A percentile compares a stretch with the other conserved stretches of the same genome.
phyloP scores from a whole-genome alignment of 2,113 vertebrate species.

The Chelonoidis abingdonii region DNA sequence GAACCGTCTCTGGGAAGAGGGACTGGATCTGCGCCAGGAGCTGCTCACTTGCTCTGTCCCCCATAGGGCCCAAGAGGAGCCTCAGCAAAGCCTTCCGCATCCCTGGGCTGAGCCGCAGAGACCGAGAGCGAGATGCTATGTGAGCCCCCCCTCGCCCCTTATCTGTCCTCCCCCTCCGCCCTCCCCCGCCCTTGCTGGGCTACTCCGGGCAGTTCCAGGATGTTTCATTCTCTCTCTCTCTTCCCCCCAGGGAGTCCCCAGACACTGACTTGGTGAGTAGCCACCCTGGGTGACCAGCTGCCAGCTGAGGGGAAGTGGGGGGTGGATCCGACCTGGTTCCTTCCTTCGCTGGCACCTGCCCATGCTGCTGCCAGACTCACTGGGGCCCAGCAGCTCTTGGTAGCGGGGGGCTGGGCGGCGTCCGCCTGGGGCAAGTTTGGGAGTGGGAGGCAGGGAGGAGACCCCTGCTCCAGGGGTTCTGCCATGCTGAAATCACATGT shows the following conservation, averaged over 20 bases:
- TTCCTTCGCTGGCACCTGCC: not conserved
- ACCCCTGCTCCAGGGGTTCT: not conserved
- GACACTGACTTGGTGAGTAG: constrained; percentile 77
- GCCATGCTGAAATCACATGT: not conserved
- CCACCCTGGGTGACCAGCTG: not conserved
- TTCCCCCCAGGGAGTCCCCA: constrained; percentile 69
- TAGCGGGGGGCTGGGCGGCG: not conserved
- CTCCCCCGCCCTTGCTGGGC: accelerated
- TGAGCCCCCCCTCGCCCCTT: constrained; percentile 60
- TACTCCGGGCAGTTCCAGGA: accelerated
- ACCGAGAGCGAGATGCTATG: constrained; percentile 87
- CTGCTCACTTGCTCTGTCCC: accelerated
- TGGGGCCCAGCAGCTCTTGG: not conserved
- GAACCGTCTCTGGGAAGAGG: not conserved
- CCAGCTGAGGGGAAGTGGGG: accelerated
- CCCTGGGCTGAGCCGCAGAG: constrained; percentile 88
- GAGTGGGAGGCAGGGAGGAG: not conserved
- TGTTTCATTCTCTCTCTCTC: accelerated
- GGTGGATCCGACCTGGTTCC: not conserved
- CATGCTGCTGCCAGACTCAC: not conserved
- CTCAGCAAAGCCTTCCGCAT: constrained; percentile 92
- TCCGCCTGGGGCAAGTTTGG: not conserved
- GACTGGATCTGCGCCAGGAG: not conserved
- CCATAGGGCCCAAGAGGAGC: constrained; percentile 86
- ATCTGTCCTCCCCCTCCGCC: not conserved